Evolutionary conservation across 1,140 invertebrate genomes (phyloP).

Genomic region (Lasioglossum baleicum): DNA sequence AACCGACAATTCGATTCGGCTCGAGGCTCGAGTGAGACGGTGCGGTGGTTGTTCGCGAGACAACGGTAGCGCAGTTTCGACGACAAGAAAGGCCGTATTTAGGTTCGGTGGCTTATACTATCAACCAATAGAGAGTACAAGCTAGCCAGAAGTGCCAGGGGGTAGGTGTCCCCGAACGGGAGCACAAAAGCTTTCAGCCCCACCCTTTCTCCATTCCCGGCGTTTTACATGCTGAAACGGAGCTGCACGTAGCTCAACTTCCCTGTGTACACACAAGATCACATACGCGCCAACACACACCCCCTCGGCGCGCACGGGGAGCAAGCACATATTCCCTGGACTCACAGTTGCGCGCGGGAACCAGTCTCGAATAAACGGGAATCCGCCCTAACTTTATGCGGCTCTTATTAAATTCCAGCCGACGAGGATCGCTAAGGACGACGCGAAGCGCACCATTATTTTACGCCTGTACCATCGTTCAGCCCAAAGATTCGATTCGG

Average conservation of each 20-base stretch:
- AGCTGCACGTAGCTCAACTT: background rate
- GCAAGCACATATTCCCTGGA: constrained; percentile 23
- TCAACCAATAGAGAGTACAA: constrained; percentile 56
- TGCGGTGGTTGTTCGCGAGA: background rate
- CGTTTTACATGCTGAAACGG: constrained; percentile 31
- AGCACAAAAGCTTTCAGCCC: constrained; percentile 63
- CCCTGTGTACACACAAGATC: background rate
- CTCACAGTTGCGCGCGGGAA: constrained; percentile 24
- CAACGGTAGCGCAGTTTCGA: constrained; percentile 14
- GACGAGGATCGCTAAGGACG: constrained; percentile 67
- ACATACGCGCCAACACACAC: background rate
- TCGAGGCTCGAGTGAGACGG: background rate
- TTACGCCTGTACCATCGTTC: constrained; percentile 36
- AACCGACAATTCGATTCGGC: background rate
- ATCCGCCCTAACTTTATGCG: constrained; percentile 63
- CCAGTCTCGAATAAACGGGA: constrained; percentile 59
- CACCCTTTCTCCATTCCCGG: background rate
- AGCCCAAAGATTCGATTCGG: constrained; percentile 36
- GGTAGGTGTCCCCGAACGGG: constrained; percentile 41
- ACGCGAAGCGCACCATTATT: constrained; percentile 53
- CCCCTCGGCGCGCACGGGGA: background rate
- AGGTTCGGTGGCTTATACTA: constrained; percentile 36
- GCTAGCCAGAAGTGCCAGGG: constrained; percentile 10
- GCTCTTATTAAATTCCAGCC: constrained; percentile 71
- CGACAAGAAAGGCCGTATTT: constrained; percentile 59